These are phyloP conservation scores for Scaptomyza caliginosa DNA, from an alignment of 2,888 invertebrate species.

Conservation along the genomic window DNA sequence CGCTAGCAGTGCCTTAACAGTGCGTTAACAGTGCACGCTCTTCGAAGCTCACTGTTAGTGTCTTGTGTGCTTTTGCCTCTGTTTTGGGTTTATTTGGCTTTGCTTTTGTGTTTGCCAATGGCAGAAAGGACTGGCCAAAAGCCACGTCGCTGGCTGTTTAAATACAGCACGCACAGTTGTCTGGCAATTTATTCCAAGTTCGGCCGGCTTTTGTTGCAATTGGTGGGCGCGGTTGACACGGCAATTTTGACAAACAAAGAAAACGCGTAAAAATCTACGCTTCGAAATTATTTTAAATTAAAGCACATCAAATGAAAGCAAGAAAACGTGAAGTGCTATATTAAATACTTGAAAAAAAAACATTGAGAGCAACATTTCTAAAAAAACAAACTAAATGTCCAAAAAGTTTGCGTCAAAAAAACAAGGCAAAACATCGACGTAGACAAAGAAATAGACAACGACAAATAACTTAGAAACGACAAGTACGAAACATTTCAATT, in stretches of 20 bases:
- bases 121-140: conserved; percentile 48
- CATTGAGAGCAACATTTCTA: background rate
- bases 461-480: conserved; percentile 12
- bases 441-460: background rate
- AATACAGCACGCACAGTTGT: conserved; percentile 72
- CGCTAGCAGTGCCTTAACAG: conserved; percentile 51
- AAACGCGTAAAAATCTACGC: conserved; percentile 39
- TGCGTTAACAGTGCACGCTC: conserved; percentile 51
- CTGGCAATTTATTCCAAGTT: conserved; percentile 77
- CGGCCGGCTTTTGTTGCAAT: conserved; percentile 73
- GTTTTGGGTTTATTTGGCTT: conserved; percentile 20
- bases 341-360: background rate
- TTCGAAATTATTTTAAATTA: background rate
- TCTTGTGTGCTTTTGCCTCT: conserved; percentile 48
- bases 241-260: conserved; percentile 13
- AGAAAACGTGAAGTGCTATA: too few relatives aligned
- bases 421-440: background rate
- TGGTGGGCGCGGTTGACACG: conserved; percentile 53
- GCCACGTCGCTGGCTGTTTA: conserved; percentile 58
- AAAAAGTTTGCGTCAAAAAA: conserved; percentile 20
- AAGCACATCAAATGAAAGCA: background rate
- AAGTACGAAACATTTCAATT: conserved; percentile 50
- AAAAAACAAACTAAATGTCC: conserved; percentile 1
- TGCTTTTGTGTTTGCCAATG: conserved; percentile 59
- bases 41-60: conserved; percentile 59